Base-by-base conservation (phyloP, 2,113 vertebrate species). In the Mus spicilegus region DNA sequence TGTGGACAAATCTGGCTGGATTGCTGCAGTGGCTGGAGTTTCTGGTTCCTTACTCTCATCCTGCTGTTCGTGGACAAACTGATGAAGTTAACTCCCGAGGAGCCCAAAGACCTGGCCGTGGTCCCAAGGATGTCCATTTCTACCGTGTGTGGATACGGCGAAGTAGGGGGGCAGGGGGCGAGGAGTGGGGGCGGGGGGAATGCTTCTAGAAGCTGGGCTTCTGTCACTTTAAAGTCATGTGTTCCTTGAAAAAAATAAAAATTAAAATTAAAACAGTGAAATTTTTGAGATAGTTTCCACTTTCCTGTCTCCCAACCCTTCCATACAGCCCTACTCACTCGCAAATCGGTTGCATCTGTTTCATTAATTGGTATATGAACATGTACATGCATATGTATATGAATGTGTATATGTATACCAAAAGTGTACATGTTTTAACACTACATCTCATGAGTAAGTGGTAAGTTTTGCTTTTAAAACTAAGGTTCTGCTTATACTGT, bases 21-120 rank as follows among this genome's bases (percentile, higher is more conserved):
- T 99, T 0, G 98, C 98, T 0, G 99, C 99, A 0, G 99, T 98
- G 99, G 98, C 54, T 99, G 99, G 99, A 98, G 99, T 28, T 98
- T 99, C 70, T 99, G 98, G 99, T 99, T 99, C 16, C 98, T 99
- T 91, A 99, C 99, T 0, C 98, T 99, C 77, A 99, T 99, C 97
- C 96, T 99, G 95, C 97, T 99, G 96, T 99, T 98, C 5, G 91
- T 98, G 89, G 97, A 97, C 88, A 99, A 99, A 90, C 65, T 99
- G 90, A 98, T 39, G 61, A 98, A 98, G 84, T 97, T 99, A 1
- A 97, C 88, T 2, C 98, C 99, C 0, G 98, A 99, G 0, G 99
- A 99, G 56, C 96, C 98, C 94, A 99, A 99, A 46, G 98, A 98
- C 88, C 39, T 97, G 65, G 96, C 30, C 3, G 10, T 13, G 1